Evolutionary conservation across 2,113 vertebrate species (phyloP).

Genomic region (Microtus pennsylvanicus): DNA sequence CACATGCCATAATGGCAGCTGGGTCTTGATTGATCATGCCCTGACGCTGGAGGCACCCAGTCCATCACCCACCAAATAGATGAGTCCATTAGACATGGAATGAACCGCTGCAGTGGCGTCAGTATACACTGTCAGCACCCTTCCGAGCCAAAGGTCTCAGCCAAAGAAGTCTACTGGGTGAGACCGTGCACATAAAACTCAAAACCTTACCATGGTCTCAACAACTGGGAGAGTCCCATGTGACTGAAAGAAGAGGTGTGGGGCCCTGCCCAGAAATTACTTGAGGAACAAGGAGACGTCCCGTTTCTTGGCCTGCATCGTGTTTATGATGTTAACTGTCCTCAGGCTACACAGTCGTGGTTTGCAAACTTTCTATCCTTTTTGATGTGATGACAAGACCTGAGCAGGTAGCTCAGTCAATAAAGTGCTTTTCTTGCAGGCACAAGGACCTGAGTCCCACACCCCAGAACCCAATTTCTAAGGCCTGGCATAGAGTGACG

Average conservation of each 20-base stretch:
- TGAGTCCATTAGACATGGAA: neutral
- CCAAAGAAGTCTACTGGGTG: neutral
- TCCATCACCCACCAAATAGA: neutral
- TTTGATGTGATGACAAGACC: neutral
- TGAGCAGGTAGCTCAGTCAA: neutral
- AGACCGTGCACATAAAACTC: neutral
- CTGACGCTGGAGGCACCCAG: neutral
- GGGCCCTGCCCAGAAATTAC: no score
- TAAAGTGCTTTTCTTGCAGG: neutral
- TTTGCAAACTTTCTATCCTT: neutral
- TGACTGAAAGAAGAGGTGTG: neutral
- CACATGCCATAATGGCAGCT: neutral
- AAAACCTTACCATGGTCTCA: neutral
- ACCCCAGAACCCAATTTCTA: neutral
- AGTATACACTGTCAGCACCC: neutral
- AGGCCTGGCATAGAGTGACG: neutral
- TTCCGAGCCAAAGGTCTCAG: neutral
- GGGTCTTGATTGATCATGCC: neutral
- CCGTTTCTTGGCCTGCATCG: neutral
- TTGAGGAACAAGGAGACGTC: neutral
- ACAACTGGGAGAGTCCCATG: neutral
- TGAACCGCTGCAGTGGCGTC: neutral
- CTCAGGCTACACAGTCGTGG: neutral
- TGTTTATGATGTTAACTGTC: neutral
- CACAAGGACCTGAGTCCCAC: neutral